Percentiles rank a stretch among this genome's conserved stretches.
phyloP scores from a whole-genome alignment of 2,888 invertebrate genomes.

The Hydropsyche betteni region DNA sequence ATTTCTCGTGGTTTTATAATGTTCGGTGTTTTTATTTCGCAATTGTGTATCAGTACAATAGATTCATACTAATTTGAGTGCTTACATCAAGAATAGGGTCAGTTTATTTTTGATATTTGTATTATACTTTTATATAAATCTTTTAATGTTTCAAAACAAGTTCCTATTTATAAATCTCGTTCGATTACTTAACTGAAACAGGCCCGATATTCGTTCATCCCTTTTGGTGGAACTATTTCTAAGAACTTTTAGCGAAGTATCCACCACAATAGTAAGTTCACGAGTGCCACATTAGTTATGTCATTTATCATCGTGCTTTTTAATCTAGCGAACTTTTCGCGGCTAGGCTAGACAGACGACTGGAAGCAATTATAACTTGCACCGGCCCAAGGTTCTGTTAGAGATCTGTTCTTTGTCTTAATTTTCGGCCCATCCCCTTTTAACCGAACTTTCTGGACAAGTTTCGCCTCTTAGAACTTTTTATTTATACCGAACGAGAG shows the following conservation, averaged over 20 bases:
- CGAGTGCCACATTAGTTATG: constrained; percentile 26
- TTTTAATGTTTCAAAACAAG: no score
- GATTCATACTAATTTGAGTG: no score
- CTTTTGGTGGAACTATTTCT: background rate
- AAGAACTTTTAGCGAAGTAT: background rate
- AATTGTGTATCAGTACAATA: no score
- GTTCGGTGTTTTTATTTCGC: no score
- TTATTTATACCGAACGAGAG: background rate
- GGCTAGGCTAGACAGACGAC: constrained; percentile 28
- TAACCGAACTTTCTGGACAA: constrained; percentile 17
- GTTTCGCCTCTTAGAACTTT: constrained; percentile 21
- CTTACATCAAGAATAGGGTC: no score
- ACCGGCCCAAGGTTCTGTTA: constrained; percentile 6
- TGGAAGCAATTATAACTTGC: constrained; percentile 32
- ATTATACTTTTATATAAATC: no score
- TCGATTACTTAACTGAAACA: background rate
- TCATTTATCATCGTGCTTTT: constrained; percentile 25
- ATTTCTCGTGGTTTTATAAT: no score
- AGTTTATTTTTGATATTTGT: no score
- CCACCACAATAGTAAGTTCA: background rate
- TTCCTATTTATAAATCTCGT: no score
- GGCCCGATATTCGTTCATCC: background rate
- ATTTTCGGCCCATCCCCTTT: constrained; percentile 15
- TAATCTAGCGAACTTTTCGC: constrained; percentile 28
- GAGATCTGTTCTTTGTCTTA: constrained; percentile 22